These are phyloP conservation scores for Electrona antarctica DNA, from an alignment of 2,113 vertebrate species.

Conservation along the genomic window DNA sequence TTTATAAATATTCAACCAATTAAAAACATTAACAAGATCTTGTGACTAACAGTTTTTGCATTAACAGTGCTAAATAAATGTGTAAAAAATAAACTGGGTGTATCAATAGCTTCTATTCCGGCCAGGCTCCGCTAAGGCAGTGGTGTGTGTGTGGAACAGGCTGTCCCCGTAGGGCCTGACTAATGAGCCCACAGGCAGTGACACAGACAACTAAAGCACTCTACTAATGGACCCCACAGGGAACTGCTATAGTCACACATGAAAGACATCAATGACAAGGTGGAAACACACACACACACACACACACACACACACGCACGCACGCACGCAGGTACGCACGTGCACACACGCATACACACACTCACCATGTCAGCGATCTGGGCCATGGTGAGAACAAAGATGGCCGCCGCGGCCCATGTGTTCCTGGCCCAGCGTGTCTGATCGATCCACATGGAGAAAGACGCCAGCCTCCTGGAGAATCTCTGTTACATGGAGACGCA, in stretches of 20 bases:
- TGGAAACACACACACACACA: conserved; percentile 44
- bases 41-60: no score
- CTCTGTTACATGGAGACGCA: conserved; percentile 74
- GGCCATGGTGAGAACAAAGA: conserved; percentile 91
- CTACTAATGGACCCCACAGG: conserved; percentile 67
- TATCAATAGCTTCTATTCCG: conserved; percentile 27
- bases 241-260: conserved; percentile 53
- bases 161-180: conserved; percentile 51
- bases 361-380: conserved; percentile 92
- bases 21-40: no score
- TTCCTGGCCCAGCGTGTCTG: conserved; percentile 94
- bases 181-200: conserved; percentile 68
- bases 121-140: conserved; percentile 3
- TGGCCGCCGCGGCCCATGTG: conserved; percentile 93
- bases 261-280: conserved; percentile 46
- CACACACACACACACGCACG: neutral
- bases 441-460: conserved; percentile 95
- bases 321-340: neutral
- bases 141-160: neutral
- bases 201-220: conserved; percentile 57
- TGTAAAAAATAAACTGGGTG: no score
- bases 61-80: no score
- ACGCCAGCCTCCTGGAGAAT: conserved; percentile 89
- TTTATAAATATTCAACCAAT: no score
- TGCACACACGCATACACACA: neutral